These are phyloP conservation scores for Euwallacea similis DNA, from an alignment of 1,140 invertebrate species.

Conservation along the genomic window DNA sequence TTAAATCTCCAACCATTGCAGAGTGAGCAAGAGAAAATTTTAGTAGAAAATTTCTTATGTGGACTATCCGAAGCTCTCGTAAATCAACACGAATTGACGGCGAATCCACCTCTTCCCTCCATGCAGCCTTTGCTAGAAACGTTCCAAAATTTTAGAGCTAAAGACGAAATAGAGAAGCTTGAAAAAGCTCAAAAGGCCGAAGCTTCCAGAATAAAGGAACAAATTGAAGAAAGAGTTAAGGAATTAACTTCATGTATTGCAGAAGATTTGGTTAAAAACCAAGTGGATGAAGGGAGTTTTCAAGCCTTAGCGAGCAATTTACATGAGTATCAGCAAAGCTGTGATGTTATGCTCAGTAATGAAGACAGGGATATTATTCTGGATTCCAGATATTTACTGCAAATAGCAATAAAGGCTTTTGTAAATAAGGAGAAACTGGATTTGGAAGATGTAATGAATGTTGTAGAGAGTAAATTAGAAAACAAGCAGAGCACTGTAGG, in stretches of 20 bases:
- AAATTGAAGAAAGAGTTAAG: no score
- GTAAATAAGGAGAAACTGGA: no score
- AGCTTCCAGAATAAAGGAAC: neutral
- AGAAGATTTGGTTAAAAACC: neutral
- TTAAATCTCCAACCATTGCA: neutral
- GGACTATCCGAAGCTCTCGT: neutral
- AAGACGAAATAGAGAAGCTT: conserved; percentile 37
- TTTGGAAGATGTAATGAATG: no score
- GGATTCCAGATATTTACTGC: no score
- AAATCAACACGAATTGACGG: neutral
- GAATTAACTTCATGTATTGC: neutral
- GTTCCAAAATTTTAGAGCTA: conserved; percentile 16
- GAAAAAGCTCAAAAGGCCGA: conserved; percentile 22
- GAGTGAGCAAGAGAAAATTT: neutral
- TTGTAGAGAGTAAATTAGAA: no score
- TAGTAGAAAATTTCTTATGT: neutral
- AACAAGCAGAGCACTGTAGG: no score
- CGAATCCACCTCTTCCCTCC: neutral
- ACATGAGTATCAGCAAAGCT: neutral
- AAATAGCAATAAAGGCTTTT: no score
- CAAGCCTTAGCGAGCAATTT: neutral
- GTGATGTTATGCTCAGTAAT: neutral
- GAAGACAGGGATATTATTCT: neutral
- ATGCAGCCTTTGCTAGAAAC: neutral
- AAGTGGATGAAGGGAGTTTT: neutral